phyloP scores from a whole-genome alignment of 2,113 vertebrate genomes.

The Mesitornis unicolor region DNA sequence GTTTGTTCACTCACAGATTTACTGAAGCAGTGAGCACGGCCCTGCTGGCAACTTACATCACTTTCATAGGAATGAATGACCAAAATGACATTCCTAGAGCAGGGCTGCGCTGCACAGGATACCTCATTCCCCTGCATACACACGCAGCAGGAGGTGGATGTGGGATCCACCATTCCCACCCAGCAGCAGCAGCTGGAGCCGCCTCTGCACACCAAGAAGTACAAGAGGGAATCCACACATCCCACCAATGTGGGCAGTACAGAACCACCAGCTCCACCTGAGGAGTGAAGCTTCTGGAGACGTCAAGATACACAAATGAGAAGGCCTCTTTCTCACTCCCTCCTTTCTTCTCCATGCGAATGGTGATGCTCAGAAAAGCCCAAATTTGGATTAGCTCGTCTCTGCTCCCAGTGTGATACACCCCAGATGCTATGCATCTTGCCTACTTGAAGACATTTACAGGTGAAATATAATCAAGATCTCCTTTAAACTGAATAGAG shows the following conservation, averaged over 20 bases:
- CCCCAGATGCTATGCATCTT: background rate
- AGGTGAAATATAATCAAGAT: background rate
- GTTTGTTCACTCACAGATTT: fast-evolving
- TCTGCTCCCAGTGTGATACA: background rate
- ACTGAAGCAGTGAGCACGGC: background rate
- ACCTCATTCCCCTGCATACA: background rate
- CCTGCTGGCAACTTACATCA: background rate
- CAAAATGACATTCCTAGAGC: background rate
- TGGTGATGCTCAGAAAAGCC: background rate
- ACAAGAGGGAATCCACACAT: background rate
- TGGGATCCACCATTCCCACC: background rate
- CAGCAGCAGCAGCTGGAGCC: background rate
- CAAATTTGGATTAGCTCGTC: background rate
- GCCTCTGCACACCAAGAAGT: background rate
- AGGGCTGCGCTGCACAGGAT: background rate
- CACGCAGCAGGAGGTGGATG: background rate
- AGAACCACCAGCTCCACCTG: background rate
- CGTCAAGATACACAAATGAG: background rate
- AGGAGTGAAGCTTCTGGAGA: background rate
- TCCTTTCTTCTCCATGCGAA: background rate
- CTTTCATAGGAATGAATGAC: fast-evolving
- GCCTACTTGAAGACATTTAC: background rate
- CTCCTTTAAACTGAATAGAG: background rate
- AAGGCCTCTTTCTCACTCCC: background rate
- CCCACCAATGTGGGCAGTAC: background rate